Evolutionary conservation across 2,113 vertebrate species (phyloP).

Genomic region (Calcarius ornatus): DNA sequence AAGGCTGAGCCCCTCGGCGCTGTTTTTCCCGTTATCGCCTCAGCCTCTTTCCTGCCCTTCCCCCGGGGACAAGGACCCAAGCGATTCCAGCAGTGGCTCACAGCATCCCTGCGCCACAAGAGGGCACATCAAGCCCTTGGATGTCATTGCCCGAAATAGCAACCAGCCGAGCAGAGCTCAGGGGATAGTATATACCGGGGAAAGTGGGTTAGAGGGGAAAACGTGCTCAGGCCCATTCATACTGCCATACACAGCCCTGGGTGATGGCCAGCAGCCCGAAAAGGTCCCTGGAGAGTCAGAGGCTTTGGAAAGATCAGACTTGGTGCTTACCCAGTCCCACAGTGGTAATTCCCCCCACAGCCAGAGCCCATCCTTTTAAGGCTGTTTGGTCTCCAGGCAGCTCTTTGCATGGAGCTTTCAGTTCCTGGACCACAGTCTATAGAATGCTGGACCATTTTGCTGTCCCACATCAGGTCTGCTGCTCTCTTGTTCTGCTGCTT

Average conservation of each 20-base stretch:
- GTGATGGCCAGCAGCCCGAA: background rate
- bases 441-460: background rate
- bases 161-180: background rate
- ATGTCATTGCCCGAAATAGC: background rate
- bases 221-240: background rate
- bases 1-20: background rate
- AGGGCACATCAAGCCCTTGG: background rate
- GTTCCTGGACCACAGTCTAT: background rate
- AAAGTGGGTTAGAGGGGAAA: background rate
- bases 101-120: background rate
- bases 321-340: background rate
- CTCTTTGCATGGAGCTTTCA: background rate
- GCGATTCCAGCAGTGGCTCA: background rate
- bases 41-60: background rate
- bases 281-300: background rate
- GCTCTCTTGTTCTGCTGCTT: background rate
- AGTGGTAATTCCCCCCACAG: accelerated
- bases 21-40: background rate
- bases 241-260: background rate
- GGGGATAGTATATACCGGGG: background rate
- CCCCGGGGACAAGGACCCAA: background rate
- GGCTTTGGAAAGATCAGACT: background rate
- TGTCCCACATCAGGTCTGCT: background rate
- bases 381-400: background rate
- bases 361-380: background rate